Evolutionary conservation across 2,888 invertebrate genomes (phyloP), one percentile per base, ranked within the genome.

Genomic region (Stenodema calcarata): DNA sequence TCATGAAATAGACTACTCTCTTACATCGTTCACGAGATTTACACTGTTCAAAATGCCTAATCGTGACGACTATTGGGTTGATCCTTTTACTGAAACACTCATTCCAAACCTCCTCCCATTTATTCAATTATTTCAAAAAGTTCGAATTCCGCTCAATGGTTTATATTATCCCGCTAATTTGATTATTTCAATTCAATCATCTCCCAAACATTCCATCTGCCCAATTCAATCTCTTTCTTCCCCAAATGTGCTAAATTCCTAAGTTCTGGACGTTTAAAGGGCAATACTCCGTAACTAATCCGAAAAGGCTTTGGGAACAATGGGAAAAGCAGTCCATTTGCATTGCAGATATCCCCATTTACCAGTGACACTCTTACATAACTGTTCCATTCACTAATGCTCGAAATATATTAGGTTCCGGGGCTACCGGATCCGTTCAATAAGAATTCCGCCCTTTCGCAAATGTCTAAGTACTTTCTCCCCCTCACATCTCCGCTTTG

Each of bases 221-320:
- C 18, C 35, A 35, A 4, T 35, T 35, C 35, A 35, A 35, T 4
- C 35, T 2, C 35, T 35, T 47, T 12, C 14, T 12, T 16, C 47
- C 16, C 47, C 3, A 3, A 27, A 69, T 6, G 69, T 69, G 69
- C 69, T 69, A 69, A 69, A 69, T 69, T 69, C 23, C 23, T 2
- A 69, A 75, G 30, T 28, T 35, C 35, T 1, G 41, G n/a, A 4
- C 42, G 78, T 23, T 78, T 42, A 41, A 78, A 78, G 78, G 2
- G 7, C 18, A 44, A 44, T 78, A 78, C 28, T 78, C 78, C 47
- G 78, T 44, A 44, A 78, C 78, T 78, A 44, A 78, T 78, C 78
- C 35, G 9, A 44, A 44, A 78, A 78, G 78, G 9, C 23, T 78
- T 44, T 78, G 47, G 78, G 35, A 78, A 44, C 78, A 78, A 78